Conservation (phyloP, 1,140 invertebrate species). For the Drosophila lini region DNA sequence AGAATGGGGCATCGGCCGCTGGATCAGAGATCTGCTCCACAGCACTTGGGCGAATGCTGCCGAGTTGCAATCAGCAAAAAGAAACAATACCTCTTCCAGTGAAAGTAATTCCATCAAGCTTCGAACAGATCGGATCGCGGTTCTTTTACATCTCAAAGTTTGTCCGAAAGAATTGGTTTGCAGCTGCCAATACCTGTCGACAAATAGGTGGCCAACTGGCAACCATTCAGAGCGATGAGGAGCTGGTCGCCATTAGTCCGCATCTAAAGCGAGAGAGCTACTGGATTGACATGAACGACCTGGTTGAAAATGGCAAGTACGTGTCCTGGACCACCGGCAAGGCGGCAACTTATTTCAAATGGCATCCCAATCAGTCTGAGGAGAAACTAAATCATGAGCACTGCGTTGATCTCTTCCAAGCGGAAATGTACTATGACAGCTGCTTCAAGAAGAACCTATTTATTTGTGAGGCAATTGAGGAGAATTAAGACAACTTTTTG, state of each 20-base stretch:
- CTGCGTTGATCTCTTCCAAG: not conserved
- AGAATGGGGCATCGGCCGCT: not conserved
- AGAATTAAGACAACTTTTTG: not conserved
- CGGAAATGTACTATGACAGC: not conserved
- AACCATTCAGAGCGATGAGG: slow-evolving; percentile 2
- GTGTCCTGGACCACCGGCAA: not conserved
- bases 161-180: slow-evolving; percentile 1
- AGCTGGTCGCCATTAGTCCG: not conserved
- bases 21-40: no score
- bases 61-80: no score
- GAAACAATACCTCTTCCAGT: no score
- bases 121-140: not conserved
- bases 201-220: not conserved
- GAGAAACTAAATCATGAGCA: slow-evolving; percentile 1
- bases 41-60: no score
- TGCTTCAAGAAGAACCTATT: not conserved
- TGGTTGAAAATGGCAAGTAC: not conserved
- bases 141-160: not conserved
- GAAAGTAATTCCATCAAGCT: not conserved
- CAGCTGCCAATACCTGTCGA: not conserved
- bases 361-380: not conserved
- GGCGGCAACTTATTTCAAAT: slow-evolving; percentile 1
- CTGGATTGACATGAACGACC: slow-evolving; percentile 7
- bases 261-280: not conserved
- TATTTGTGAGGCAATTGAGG: not conserved